These are phyloP conservation scores for Drosophila suzukii DNA, from an alignment of 1,140 invertebrate species.

Conservation along the genomic window DNA sequence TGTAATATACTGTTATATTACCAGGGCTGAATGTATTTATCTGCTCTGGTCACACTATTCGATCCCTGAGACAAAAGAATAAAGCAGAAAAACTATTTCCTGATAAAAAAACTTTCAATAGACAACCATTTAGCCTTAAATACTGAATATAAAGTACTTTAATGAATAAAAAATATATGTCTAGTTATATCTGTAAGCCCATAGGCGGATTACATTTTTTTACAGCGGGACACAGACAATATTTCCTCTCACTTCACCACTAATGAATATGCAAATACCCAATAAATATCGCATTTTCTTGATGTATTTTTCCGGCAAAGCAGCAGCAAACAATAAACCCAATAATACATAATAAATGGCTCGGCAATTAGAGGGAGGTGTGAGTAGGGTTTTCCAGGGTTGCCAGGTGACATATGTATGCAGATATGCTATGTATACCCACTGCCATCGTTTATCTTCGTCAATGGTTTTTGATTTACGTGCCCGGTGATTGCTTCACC, in stretches of 20 bases:
- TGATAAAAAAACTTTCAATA: too few relatives aligned
- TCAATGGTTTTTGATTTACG: conserved; percentile 70
- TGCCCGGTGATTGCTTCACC: conserved; percentile 56
- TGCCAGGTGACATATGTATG: conserved; percentile 28
- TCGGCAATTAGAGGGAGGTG: conserved; percentile 6
- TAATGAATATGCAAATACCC: neutral
- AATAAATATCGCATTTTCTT: neutral
- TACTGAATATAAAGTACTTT: too few relatives aligned
- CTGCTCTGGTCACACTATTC: too few relatives aligned
- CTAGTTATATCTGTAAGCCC: neutral
- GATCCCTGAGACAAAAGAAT: too few relatives aligned
- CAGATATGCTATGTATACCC: neutral
- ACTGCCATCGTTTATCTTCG: conserved; percentile 57
- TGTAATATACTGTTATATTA: too few relatives aligned
- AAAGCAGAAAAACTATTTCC: too few relatives aligned
- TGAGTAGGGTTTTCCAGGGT: neutral
- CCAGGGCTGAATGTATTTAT: too few relatives aligned
- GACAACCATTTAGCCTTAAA: too few relatives aligned
- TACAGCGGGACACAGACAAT: neutral
- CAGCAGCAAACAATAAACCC: conserved; percentile 11
- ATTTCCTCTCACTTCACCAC: too few relatives aligned
- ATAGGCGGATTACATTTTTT: too few relatives aligned
- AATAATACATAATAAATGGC: conserved; percentile 22
- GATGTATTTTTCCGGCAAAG: neutral
- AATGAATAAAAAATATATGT: too few relatives aligned